phyloP scores from a whole-genome alignment of 1,140 invertebrate genomes.

The Coenobita brevimanus region DNA sequence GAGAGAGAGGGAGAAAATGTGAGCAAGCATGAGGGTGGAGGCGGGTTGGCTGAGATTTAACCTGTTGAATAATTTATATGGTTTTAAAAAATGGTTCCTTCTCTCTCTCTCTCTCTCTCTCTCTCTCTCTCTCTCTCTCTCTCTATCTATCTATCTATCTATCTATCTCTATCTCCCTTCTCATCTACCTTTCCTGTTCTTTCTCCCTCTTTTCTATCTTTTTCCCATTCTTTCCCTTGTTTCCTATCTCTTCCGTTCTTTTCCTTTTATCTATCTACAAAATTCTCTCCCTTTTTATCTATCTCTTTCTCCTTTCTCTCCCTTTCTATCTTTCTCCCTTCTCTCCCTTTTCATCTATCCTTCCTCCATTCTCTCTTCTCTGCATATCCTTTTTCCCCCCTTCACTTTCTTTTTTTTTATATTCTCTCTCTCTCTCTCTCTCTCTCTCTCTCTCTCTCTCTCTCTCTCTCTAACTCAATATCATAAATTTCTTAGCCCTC shows the following conservation, averaged over 20 bases:
- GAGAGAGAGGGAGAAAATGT: too few relatives aligned
- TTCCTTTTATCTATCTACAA: too few relatives aligned
- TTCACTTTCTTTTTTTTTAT: not conserved
- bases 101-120: conserved; percentile 13
- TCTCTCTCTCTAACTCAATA: too few relatives aligned
- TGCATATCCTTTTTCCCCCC: not conserved
- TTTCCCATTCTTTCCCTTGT: not conserved
- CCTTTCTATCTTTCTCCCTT: not conserved
- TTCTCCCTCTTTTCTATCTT: not conserved
- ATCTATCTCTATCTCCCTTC: not conserved
- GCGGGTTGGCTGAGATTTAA: too few relatives aligned
- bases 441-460: not conserved
- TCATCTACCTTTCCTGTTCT: too few relatives aligned
- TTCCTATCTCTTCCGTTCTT: too few relatives aligned
- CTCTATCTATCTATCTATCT: not conserved
- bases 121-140: not conserved
- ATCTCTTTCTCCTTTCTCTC: not conserved
- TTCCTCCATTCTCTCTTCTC: not conserved
- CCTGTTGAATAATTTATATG: too few relatives aligned
- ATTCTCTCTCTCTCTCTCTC: not conserved
- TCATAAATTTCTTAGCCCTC: too few relatives aligned
- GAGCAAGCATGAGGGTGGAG: too few relatives aligned
- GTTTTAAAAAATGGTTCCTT: too few relatives aligned
- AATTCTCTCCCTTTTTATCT: too few relatives aligned
- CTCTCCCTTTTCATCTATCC: not conserved